Evolutionary conservation across 2,888 invertebrate genomes (phyloP).

Genomic region (Spodoptera exigua): DNA sequence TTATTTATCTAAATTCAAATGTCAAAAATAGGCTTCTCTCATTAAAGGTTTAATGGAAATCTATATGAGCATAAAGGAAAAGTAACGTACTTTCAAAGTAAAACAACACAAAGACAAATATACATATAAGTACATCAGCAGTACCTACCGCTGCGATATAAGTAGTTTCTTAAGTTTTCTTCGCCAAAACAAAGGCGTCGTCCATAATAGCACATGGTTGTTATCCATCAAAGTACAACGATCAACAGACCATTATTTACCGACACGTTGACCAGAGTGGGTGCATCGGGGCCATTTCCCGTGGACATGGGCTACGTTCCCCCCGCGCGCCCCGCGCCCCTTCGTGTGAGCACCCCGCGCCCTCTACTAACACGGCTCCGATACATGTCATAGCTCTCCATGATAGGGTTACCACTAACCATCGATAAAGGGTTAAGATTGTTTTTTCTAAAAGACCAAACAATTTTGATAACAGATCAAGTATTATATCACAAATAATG

Average conservation of each 20-base stretch:
- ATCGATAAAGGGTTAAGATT: not conserved
- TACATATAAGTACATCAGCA: no score
- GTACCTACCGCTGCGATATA: not conserved
- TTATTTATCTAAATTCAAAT: no score
- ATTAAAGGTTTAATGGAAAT: no score
- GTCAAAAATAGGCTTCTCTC: no score
- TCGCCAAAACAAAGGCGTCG: not conserved
- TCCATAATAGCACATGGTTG: not conserved
- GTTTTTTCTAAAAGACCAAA: no score
- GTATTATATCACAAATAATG: no score
- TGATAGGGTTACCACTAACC: slow-evolving; percentile 20
- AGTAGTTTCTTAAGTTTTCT: not conserved
- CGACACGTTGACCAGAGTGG: slow-evolving; percentile 41
- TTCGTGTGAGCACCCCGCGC: not conserved
- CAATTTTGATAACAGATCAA: no score
- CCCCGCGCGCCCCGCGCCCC: slow-evolving; percentile 1
- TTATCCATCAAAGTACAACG: slow-evolving; percentile 26
- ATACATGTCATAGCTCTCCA: slow-evolving; percentile 32
- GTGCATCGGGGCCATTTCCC: slow-evolving; percentile 52
- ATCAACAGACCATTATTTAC: slow-evolving; percentile 39
- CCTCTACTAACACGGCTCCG: slow-evolving; percentile 27
- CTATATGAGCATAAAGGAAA: no score
- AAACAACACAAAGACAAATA: no score
- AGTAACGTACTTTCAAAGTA: no score
- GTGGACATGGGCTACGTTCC: slow-evolving; percentile 30